phyloP scores from a whole-genome alignment of 2,113 vertebrate species.

The Scartelaos histophorus region DNA sequence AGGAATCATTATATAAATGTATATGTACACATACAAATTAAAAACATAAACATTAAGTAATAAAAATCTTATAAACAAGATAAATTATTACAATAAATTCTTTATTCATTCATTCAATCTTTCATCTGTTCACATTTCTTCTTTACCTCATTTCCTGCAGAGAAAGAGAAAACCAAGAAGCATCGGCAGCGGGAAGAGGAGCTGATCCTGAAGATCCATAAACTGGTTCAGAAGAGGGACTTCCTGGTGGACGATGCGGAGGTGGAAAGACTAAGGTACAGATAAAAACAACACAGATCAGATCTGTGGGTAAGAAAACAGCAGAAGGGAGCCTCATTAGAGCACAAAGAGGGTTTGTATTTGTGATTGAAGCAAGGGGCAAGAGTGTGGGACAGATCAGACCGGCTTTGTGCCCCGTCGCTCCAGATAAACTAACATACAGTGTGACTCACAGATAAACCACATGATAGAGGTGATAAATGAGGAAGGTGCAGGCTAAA shows the following conservation, averaged over 20 bases:
- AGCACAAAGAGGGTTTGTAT: constrained; percentile 9
- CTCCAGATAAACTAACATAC: neutral
- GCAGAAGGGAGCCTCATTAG: constrained; percentile 19
- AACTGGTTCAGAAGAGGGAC: constrained; percentile 95
- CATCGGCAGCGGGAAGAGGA: constrained; percentile 91
- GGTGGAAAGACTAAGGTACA: constrained; percentile 93
- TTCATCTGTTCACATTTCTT: neutral
- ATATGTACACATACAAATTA: too few species aligned
- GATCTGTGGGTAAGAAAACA: constrained; percentile 1
- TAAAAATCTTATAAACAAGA: too few species aligned
- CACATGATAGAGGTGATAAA: neutral
- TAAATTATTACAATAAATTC: neutral
- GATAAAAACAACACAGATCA: neutral
- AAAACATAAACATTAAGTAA: too few species aligned
- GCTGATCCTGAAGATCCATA: constrained; percentile 95
- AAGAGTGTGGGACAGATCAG: constrained; percentile 7
- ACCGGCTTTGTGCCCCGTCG: neutral
- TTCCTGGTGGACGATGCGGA: constrained; percentile 98
- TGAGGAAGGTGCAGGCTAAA: neutral
- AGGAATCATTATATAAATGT: too few species aligned
- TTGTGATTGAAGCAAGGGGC: neutral
- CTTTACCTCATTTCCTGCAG: constrained; percentile 62
- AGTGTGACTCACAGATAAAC: constrained; percentile 8
- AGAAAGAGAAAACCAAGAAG: constrained; percentile 89
- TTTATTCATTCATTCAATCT: neutral